Percentiles rank a stretch among this genome's conserved stretches.
Evolutionary conservation across 2,113 vertebrate genomes (phyloP).

Genomic region (Neoarius graeffei): DNA sequence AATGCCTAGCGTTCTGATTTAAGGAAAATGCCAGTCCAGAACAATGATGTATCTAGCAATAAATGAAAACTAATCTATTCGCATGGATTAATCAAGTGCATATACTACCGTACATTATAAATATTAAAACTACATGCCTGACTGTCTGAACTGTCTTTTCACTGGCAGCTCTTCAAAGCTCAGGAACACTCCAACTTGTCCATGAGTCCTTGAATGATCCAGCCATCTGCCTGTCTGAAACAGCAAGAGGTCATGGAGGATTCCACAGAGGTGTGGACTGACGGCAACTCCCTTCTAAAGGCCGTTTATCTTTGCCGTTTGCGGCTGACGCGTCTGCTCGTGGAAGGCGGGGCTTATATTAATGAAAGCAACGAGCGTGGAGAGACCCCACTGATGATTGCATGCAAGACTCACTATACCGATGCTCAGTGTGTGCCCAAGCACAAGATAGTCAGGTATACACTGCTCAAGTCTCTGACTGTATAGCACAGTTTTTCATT

Average conservation of each 20-base stretch:
- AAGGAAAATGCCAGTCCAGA: neutral
- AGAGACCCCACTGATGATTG: slow-evolving; percentile 89
- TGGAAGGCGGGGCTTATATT: slow-evolving; percentile 86
- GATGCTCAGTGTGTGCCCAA: slow-evolving; percentile 86
- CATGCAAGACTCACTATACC: slow-evolving; percentile 80
- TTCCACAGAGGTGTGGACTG: slow-evolving; percentile 70
- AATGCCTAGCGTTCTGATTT: neutral
- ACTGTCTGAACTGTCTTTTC: slow-evolving; percentile 13
- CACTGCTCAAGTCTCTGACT: neutral
- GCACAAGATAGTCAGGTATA: slow-evolving; percentile 83
- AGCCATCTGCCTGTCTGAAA: slow-evolving; percentile 26
- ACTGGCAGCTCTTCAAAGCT: slow-evolving; percentile 32
- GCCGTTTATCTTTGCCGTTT: slow-evolving; percentile 85
- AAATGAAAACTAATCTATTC: neutral
- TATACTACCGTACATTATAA: neutral
- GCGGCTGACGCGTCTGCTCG: slow-evolving; percentile 83
- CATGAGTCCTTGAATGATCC: slow-evolving; percentile 30
- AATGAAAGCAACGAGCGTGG: slow-evolving; percentile 89
- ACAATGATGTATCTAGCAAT: neutral
- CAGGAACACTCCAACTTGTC: neutral
- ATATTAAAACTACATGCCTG: neutral
- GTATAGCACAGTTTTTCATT: neutral
- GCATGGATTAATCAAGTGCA: neutral
- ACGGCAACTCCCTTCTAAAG: slow-evolving; percentile 86
- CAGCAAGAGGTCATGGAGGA: slow-evolving; percentile 69